These are phyloP conservation scores for Cyrtonyx montezumae DNA, from an alignment of 2,113 vertebrate species.

Conservation along the genomic window DNA sequence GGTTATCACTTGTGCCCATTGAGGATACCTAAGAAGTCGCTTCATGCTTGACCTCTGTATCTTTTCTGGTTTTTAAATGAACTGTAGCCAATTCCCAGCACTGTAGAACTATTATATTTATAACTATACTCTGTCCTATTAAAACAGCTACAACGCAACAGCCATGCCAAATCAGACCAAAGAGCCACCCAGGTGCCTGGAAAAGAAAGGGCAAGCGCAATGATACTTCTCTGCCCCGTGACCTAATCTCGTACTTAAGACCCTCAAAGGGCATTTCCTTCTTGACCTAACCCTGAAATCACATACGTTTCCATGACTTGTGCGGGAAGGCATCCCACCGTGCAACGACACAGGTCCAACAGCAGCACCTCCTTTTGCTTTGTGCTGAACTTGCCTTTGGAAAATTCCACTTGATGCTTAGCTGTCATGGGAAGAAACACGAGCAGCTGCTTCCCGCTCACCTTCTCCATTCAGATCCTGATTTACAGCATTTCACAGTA, in stretches of 20 bases:
- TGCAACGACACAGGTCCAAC: rapidly evolving
- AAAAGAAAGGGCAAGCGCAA: neutral
- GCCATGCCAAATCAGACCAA: neutral
- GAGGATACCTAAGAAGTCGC: neutral
- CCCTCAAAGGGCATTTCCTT: neutral
- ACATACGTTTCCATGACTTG: rapidly evolving
- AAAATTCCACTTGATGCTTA: neutral
- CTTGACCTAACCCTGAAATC: neutral
- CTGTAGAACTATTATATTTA: no score
- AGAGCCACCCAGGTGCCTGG: neutral
- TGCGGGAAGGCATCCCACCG: neutral
- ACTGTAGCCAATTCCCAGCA: neutral
- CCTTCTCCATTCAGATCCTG: neutral
- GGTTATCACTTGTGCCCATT: neutral
- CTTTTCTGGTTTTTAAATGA: neutral
- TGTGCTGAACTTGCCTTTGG: neutral
- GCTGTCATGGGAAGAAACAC: neutral
- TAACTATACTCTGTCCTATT: neutral
- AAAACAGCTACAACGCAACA: neutral
- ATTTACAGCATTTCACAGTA: neutral
- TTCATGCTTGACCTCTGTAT: neutral
- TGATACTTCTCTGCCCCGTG: neutral
- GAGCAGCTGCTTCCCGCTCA: neutral
- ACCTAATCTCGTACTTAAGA: neutral
- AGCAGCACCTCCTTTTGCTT: neutral